These are phyloP conservation scores for Drosophila serrata DNA, from an alignment of 1,140 invertebrate genomes.

Conservation along the genomic window DNA sequence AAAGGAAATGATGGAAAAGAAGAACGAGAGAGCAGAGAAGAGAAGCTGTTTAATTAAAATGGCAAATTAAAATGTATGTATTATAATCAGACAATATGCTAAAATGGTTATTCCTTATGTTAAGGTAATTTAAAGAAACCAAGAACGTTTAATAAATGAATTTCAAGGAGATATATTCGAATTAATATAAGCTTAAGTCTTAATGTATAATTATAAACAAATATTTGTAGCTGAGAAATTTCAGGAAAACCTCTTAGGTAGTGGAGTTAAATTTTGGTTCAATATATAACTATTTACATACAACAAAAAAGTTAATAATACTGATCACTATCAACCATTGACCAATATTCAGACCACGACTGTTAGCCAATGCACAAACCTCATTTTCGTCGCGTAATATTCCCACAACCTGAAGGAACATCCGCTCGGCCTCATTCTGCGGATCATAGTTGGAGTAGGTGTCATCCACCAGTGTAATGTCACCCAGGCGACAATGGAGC, in stretches of 20 bases:
- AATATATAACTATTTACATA: neutral
- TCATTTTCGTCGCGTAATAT: slow-evolving; percentile 85
- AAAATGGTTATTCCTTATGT: neutral
- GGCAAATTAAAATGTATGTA: slow-evolving; percentile 12
- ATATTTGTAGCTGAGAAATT: too few relatives aligned
- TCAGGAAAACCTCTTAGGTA: neutral
- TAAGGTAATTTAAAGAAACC: too few relatives aligned
- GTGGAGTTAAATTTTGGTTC: neutral
- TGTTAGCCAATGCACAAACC: slow-evolving; percentile 76
- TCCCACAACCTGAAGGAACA: slow-evolving; percentile 84
- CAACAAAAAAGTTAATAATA: too few relatives aligned
- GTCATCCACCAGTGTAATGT: slow-evolving; percentile 84
- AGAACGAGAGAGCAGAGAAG: neutral
- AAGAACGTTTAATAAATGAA: neutral
- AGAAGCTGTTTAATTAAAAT: slow-evolving; percentile 50
- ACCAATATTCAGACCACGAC: slow-evolving; percentile 5
- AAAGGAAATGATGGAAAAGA: slow-evolving; percentile 10
- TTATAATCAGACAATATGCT: neutral
- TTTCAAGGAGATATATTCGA: neutral
- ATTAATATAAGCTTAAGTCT: too few relatives aligned
- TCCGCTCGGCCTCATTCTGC: slow-evolving; percentile 83
- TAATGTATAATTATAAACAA: neutral
- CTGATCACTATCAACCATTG: neutral
- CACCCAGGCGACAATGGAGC: slow-evolving; percentile 72
- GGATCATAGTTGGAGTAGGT: slow-evolving; percentile 82